Evolutionary conservation across 2,113 vertebrate genomes (phyloP).

Genomic region (Megatriorchis doriae): DNA sequence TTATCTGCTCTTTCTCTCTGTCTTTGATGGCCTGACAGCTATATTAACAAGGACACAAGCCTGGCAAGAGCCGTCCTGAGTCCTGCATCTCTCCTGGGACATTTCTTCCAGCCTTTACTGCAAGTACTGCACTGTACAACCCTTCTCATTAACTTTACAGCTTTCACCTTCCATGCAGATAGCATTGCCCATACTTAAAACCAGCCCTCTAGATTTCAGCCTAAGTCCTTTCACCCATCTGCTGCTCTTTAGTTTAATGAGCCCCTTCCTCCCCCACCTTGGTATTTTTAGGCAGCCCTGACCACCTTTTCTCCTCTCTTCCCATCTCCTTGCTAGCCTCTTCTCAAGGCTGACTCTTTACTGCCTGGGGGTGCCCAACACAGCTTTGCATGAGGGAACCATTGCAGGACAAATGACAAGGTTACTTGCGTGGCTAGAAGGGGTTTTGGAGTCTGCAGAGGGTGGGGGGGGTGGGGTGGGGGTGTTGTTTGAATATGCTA

Average conservation of each 20-base stretch:
- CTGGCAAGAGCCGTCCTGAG: not conserved
- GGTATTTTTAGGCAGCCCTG: not conserved
- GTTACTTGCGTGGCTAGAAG: not conserved
- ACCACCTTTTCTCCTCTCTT: fast-evolving
- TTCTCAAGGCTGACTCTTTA: not conserved
- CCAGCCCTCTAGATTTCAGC: not conserved
- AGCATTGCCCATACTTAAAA: not conserved
- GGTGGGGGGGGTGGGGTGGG: too few relatives aligned
- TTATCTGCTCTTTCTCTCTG: not conserved
- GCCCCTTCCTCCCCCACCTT: not conserved
- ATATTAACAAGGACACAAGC: not conserved
- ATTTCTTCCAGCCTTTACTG: not conserved
- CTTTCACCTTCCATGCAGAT: not conserved
- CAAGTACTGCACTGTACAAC: fast-evolving
- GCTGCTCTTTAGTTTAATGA: not conserved
- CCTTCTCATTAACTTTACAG: not conserved
- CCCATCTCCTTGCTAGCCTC: fast-evolving
- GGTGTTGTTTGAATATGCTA: not conserved
- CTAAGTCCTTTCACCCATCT: not conserved
- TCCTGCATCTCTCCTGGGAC: not conserved
- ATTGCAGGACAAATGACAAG: not conserved
- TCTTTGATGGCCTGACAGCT: not conserved
- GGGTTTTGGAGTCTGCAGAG: not conserved
- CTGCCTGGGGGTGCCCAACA: not conserved
- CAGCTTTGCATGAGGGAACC: not conserved